Conservation (phyloP, 2,797 vertebrate species). For the Erpetoichthys calabaricus region DNA sequence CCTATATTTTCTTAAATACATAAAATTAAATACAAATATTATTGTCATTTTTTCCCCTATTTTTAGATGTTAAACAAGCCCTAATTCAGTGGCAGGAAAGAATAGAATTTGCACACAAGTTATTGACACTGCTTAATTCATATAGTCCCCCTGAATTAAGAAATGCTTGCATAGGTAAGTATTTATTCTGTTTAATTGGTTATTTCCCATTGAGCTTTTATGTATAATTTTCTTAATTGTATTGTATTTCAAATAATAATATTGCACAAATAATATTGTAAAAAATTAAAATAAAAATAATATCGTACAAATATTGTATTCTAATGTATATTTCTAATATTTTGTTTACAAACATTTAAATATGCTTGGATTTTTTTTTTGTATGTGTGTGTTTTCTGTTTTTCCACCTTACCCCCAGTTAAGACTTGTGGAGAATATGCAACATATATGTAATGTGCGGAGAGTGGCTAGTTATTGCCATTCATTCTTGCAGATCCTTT, state of each 20-base stretch:
- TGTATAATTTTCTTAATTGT: slow-evolving; percentile 2
- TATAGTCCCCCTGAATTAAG: slow-evolving; percentile 92
- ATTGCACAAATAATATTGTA: no score
- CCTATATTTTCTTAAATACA: neutral
- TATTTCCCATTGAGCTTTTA: neutral
- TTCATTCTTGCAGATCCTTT: no score
- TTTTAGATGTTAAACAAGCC: slow-evolving; percentile 91
- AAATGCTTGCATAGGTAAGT: slow-evolving; percentile 84
- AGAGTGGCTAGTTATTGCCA: no score
- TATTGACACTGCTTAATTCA: slow-evolving; percentile 90
- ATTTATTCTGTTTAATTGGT: neutral
- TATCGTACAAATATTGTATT: no score
- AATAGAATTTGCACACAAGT: slow-evolving; percentile 96
- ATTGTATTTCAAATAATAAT: neutral
- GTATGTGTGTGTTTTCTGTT: no score
- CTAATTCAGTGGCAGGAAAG: slow-evolving; percentile 97
- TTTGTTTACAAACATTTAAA: no score
- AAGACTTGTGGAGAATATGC: no score
- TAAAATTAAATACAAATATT: neutral
- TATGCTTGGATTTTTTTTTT: no score
- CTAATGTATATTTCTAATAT: no score
- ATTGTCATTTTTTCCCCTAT: slow-evolving; percentile 2
- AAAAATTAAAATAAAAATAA: no score
- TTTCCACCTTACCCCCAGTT: no score
- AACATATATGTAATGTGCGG: no score